phyloP scores from a whole-genome alignment of 2,888 invertebrate genomes.

The Trisateles emortualis region DNA sequence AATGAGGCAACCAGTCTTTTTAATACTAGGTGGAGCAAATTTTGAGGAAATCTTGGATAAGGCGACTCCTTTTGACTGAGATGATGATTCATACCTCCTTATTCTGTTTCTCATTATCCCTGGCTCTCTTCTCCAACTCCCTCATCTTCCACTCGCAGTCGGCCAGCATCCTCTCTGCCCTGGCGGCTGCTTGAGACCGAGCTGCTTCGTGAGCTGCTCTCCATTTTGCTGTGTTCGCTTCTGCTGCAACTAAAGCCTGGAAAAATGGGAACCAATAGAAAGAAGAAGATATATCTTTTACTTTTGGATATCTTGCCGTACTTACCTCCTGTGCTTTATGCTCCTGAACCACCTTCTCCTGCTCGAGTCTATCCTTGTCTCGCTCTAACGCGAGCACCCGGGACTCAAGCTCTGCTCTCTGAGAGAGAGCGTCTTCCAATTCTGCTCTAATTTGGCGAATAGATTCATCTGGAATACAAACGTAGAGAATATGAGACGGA shows the following conservation, averaged over 20 bases:
- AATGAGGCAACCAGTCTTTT: too few species aligned
- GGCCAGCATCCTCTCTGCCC: slow-evolving; percentile 91
- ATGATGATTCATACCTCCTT: slow-evolving; percentile 86
- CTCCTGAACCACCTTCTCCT: slow-evolving; percentile 78
- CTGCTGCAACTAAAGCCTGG: slow-evolving; percentile 87
- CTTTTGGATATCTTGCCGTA: neutral
- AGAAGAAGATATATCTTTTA: too few species aligned
- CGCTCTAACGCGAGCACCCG: slow-evolving; percentile 74
- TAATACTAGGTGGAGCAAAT: too few species aligned
- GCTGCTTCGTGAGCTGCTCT: slow-evolving; percentile 90
- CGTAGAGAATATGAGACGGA: too few species aligned
- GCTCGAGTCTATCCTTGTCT: slow-evolving; percentile 75
- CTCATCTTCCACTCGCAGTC: slow-evolving; percentile 95
- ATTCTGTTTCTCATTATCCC: slow-evolving; percentile 88
- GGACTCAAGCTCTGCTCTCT: slow-evolving; percentile 73
- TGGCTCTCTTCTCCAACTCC: slow-evolving; percentile 90
- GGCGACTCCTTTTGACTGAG: too few species aligned
- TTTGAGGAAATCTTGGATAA: too few species aligned
- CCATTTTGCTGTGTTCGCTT: slow-evolving; percentile 86
- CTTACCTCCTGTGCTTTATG: slow-evolving; percentile 79
- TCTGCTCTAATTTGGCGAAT: slow-evolving; percentile 70
- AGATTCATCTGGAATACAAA: slow-evolving; percentile 68
- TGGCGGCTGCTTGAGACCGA: slow-evolving; percentile 89
- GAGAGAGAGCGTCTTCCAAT: slow-evolving; percentile 68
- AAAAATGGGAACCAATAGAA: slow-evolving; percentile 7